Evolutionary conservation across 2,888 invertebrate genomes (phyloP).

Genomic region (Microctonus brassicae): DNA sequence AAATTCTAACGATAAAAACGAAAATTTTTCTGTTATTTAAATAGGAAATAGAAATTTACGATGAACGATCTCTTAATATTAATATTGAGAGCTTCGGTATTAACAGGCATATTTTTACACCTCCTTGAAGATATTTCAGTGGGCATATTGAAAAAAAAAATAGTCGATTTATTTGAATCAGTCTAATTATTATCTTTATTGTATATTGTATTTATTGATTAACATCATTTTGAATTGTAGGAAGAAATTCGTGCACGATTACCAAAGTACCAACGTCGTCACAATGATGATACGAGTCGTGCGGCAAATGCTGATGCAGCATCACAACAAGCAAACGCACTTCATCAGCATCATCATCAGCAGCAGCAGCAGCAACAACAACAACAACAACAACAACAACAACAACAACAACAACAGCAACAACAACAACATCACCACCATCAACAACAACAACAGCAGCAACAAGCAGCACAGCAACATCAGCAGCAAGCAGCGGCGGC

Average conservation of each 20-base stretch:
- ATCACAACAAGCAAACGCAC: conserved; percentile 49
- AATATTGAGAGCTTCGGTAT: too few relatives aligned
- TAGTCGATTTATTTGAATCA: too few relatives aligned
- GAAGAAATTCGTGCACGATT: conserved; percentile 85
- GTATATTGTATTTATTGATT: too few relatives aligned
- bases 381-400: conserved; percentile 61
- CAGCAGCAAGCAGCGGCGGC: conserved; percentile 64
- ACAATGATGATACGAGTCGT: conserved; percentile 64
- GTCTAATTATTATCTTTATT: too few relatives aligned
- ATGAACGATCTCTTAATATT: too few relatives aligned
- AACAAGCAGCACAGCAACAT: conserved; percentile 63
- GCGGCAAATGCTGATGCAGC: conserved; percentile 55
- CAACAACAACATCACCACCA: conserved; percentile 58
- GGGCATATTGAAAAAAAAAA: too few relatives aligned
- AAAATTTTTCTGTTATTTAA: too few relatives aligned
- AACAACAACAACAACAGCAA: conserved; percentile 57
- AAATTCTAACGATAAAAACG: too few relatives aligned
- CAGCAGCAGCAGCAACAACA: conserved; percentile 51
- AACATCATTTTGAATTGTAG: conserved; percentile 65
- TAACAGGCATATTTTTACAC: too few relatives aligned
- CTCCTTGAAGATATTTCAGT: too few relatives aligned
- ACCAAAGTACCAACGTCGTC: conserved; percentile 76
- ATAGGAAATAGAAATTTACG: too few relatives aligned
- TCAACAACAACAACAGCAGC: conserved; percentile 58
- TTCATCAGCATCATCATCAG: conserved; percentile 59